Percentiles rank a stretch among this genome's conserved stretches.
phyloP scores from a whole-genome alignment of 2,113 vertebrate species.

The Rhinolophus sinicus region DNA sequence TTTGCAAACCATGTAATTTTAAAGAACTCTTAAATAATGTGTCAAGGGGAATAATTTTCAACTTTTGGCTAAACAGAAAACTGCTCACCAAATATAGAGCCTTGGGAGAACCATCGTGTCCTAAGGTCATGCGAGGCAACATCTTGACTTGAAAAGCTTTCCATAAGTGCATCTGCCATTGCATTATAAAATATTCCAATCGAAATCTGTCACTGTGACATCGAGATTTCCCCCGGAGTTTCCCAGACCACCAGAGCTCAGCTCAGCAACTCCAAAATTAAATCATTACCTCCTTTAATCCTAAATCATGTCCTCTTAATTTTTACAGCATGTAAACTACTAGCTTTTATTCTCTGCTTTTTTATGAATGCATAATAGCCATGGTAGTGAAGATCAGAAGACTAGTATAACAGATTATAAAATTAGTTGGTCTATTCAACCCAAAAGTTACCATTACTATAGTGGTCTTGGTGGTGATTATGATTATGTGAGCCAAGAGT shows the following conservation, averaged over 20 bases:
- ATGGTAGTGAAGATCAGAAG: not conserved
- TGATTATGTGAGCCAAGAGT: not conserved
- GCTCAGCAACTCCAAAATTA: conserved; percentile 49
- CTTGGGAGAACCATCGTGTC: not conserved
- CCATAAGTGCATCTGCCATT: not conserved
- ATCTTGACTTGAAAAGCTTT: not conserved
- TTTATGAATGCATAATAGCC: not conserved
- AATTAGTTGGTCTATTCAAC: not conserved
- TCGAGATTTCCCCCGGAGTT: not conserved
- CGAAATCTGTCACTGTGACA: not conserved
- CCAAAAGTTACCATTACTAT: not conserved
- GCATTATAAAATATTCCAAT: not conserved
- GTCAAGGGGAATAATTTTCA: not conserved
- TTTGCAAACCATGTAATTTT: not conserved
- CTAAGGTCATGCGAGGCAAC: not conserved
- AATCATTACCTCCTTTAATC: conserved; percentile 45
- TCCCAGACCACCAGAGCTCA: conserved; percentile 46
- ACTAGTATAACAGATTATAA: not conserved
- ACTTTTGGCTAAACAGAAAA: conserved; percentile 13
- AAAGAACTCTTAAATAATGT: not conserved
- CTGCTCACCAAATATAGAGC: not conserved
- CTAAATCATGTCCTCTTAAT: conserved; percentile 51
- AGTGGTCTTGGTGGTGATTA: not conserved
- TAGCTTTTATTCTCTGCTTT: not conserved
- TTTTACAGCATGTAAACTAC: conserved; percentile 47